Evolutionary conservation across 2,888 invertebrate genomes (phyloP).

Genomic region (Heliconius ethilla): DNA sequence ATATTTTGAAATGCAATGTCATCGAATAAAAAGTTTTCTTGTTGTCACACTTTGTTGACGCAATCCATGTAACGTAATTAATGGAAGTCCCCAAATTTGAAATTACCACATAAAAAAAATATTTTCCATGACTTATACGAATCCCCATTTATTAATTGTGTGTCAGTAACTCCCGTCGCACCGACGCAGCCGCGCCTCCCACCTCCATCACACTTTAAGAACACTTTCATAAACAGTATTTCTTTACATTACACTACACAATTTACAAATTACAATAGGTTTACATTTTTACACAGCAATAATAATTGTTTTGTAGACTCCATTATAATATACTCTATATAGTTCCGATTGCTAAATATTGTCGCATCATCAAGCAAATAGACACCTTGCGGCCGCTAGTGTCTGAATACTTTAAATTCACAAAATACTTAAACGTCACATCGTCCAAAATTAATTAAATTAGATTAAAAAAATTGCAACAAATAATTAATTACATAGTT

Average conservation of each 20-base stretch:
- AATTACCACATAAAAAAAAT: background rate
- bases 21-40: no score
- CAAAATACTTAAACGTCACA: slow-evolving; percentile 55
- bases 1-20: no score
- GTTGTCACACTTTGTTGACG: no score
- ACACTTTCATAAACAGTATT: slow-evolving; percentile 79
- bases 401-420: slow-evolving; percentile 62
- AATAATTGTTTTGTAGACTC: slow-evolving; percentile 79
- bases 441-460: slow-evolving; percentile 45
- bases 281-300: slow-evolving; percentile 82
- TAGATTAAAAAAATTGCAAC: slow-evolving; percentile 55
- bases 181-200: slow-evolving; percentile 45
- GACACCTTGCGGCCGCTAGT: slow-evolving; percentile 68
- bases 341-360: slow-evolving; percentile 80
- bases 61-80: no score
- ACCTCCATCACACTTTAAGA: slow-evolving; percentile 77
- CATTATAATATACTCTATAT: slow-evolving; percentile 77
- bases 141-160: no score
- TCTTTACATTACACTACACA: slow-evolving; percentile 79
- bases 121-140: slow-evolving; percentile 47
- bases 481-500: slow-evolving; percentile 53
- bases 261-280: slow-evolving; percentile 78
- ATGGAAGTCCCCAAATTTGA: background rate
- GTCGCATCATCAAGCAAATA: slow-evolving; percentile 79
- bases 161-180: background rate